A percentile compares a stretch with the other conserved stretches of the same genome.
Evolutionary conservation across 2,113 vertebrate genomes (phyloP).

Genomic region (Mustela nigripes): DNA sequence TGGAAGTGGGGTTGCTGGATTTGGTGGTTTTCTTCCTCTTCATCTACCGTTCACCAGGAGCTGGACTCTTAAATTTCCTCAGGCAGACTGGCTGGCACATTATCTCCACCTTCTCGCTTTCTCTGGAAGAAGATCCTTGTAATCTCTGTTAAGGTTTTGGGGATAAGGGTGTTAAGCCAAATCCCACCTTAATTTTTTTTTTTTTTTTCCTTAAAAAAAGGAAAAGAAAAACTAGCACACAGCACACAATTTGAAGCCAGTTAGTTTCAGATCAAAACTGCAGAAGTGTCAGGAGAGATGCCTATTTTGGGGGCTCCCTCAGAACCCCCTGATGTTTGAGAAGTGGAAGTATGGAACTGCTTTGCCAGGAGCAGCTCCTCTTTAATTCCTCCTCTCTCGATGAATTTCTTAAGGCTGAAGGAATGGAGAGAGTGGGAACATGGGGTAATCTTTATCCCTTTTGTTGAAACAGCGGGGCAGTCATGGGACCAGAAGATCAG

Average conservation of each 20-base stretch:
- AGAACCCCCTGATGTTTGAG: slow-evolving; percentile 10
- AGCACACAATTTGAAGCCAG: slow-evolving; percentile 13
- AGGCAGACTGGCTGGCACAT: slow-evolving; percentile 61
- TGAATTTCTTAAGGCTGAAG: slow-evolving; percentile 62
- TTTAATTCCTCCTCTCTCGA: neutral
- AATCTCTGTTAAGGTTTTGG: slow-evolving; percentile 57
- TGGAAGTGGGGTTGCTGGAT: slow-evolving; percentile 26
- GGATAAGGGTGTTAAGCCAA: slow-evolving; percentile 34
- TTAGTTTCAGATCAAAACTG: slow-evolving; percentile 55
- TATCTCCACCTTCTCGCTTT: neutral
- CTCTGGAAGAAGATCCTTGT: slow-evolving; percentile 20
- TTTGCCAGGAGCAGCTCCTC: slow-evolving; percentile 26
- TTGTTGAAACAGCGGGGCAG: slow-evolving; percentile 22
- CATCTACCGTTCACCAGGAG: slow-evolving; percentile 48
- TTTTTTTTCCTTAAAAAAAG: slow-evolving; percentile 32
- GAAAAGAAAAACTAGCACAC: slow-evolving; percentile 42
- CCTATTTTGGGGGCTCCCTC: neutral
- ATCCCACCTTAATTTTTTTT: neutral
- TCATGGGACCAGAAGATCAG: neutral
- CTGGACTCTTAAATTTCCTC: slow-evolving; percentile 74
- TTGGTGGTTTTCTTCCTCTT: slow-evolving; percentile 16
- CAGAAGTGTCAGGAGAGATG: neutral
- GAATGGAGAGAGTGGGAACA: slow-evolving; percentile 40
- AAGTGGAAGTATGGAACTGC: neutral
- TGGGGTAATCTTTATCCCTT: neutral